Percentiles rank a stretch among this genome's conserved stretches.
Conservation (phyloP, 2,888 invertebrate genomes). For the Mimachlamys varia region DNA sequence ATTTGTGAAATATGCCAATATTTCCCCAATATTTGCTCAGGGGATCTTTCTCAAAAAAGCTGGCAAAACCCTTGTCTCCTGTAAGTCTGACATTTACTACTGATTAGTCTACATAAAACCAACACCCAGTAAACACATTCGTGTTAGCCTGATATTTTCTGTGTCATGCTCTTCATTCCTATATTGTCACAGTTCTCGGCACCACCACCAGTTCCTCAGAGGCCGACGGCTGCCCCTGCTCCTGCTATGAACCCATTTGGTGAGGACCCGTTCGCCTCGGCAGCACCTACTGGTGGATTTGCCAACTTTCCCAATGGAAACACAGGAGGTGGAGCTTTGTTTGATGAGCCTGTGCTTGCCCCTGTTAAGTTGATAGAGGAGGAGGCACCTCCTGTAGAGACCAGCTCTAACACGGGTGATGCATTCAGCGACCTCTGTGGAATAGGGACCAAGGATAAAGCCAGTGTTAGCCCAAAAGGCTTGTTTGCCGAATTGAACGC, state of each 20-base stretch:
- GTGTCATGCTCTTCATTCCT: background rate
- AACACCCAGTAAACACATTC: no score
- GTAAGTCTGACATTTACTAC: no score
- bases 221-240: constrained; percentile 33
- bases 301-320: constrained; percentile 19
- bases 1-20: no score
- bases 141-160: no score
- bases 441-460: constrained; percentile 58
- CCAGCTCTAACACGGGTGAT: constrained; percentile 51
- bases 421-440: constrained; percentile 69
- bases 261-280: constrained; percentile 32
- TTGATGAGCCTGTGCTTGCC: constrained; percentile 57
- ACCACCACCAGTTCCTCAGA: constrained; percentile 47
- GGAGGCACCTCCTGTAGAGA: constrained; percentile 43
- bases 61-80: no score
- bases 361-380: constrained; percentile 55
- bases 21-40: no score
- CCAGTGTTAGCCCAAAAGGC: constrained; percentile 66
- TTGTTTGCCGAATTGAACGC: constrained; percentile 67
- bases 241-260: constrained; percentile 45
- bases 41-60: no score
- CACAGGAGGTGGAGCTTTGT: constrained; percentile 38
- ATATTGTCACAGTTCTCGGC: background rate
- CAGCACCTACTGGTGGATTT: constrained; percentile 41
- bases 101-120: no score